These are phyloP conservation scores for Lates japonicus DNA, from an alignment of 2,797 vertebrate genomes.

Conservation along the genomic window DNA sequence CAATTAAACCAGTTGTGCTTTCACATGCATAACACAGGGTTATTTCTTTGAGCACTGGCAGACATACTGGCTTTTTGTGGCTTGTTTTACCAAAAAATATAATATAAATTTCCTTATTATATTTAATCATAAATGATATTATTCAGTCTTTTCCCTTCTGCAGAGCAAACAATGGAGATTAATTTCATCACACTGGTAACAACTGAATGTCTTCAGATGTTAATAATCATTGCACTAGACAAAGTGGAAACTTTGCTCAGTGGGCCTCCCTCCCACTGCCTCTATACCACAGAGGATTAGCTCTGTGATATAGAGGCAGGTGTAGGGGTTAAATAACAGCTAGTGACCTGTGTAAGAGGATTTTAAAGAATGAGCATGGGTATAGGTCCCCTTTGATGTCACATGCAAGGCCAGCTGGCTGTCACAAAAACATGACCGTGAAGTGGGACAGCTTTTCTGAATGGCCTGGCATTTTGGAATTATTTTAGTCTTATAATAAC, in stretches of 20 bases:
- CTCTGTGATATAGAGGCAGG: conserved; percentile 29
- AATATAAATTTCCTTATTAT: not conserved
- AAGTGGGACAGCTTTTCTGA: conserved; percentile 2
- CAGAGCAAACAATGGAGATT: not conserved
- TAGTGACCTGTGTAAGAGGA: conserved; percentile 63
- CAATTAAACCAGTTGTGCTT: not conserved
- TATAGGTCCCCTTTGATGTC: conserved; percentile 46
- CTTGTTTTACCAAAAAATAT: conserved; percentile 2
- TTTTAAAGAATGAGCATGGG: conserved; percentile 44
- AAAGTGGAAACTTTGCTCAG: conserved; percentile 7
- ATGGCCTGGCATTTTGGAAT: not conserved
- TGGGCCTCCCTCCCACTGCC: conserved; percentile 30
- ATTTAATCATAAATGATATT: not conserved
- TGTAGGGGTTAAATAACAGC: conserved; percentile 54
- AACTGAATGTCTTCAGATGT: not conserved
- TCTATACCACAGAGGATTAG: not conserved
- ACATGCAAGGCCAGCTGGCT: conserved; percentile 9
- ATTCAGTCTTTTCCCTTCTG: conserved; percentile 10
- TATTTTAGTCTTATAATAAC: not conserved
- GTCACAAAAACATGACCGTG: conserved; percentile 12
- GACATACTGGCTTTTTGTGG: not conserved
- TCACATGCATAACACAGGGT: not conserved
- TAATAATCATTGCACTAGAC: not conserved
- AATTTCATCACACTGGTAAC: not conserved
- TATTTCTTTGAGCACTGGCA: not conserved